Percentiles rank a stretch among this genome's conserved stretches.
These are phyloP conservation scores for Caenorhabditis panamensis DNA, from an alignment of 2,888 invertebrate species.

Conservation along the genomic window DNA sequence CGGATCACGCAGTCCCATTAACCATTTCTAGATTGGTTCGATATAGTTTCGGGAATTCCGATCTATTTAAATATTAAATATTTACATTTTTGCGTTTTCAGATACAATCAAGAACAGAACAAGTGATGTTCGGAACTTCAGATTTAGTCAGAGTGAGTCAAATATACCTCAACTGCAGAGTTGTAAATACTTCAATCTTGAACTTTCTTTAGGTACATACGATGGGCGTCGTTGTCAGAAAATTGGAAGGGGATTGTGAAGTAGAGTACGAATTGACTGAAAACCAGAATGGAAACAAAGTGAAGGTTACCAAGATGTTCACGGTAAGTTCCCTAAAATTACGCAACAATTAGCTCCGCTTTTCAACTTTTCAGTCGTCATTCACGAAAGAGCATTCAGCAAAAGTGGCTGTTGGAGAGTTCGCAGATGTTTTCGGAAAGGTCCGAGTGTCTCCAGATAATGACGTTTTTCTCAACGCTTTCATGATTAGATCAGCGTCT, in stretches of 20 bases:
- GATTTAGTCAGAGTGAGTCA: conserved; percentile 2
- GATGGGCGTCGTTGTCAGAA: conserved; percentile 3
- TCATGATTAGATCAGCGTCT: neutral
- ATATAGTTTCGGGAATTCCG: neutral
- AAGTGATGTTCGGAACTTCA: conserved; percentile 16
- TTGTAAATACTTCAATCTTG: too few relatives aligned
- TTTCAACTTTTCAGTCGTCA: conserved; percentile 19
- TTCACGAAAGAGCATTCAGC: conserved; percentile 9
- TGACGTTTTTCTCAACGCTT: conserved; percentile 35
- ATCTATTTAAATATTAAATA: too few relatives aligned
- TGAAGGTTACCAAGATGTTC: conserved; percentile 23
- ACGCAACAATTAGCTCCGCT: too few relatives aligned
- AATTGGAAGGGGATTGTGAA: conserved; percentile 2
- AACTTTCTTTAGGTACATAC: conserved; percentile 21
- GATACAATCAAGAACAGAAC: conserved; percentile 4
- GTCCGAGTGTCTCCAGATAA: conserved; percentile 13
- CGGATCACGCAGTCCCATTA: conserved; percentile 38
- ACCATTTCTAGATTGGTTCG: neutral
- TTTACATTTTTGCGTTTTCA: neutral
- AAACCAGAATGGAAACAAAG: neutral
- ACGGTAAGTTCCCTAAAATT: conserved; percentile 23
- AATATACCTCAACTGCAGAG: too few relatives aligned
- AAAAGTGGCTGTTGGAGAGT: conserved; percentile 3
- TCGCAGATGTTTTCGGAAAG: conserved; percentile 37
- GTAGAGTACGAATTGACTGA: conserved; percentile 3